Evolutionary conservation across 2,797 vertebrate species (phyloP), one percentile per base, ranked within the genome.

Genomic region (Miichthys miiuy): DNA sequence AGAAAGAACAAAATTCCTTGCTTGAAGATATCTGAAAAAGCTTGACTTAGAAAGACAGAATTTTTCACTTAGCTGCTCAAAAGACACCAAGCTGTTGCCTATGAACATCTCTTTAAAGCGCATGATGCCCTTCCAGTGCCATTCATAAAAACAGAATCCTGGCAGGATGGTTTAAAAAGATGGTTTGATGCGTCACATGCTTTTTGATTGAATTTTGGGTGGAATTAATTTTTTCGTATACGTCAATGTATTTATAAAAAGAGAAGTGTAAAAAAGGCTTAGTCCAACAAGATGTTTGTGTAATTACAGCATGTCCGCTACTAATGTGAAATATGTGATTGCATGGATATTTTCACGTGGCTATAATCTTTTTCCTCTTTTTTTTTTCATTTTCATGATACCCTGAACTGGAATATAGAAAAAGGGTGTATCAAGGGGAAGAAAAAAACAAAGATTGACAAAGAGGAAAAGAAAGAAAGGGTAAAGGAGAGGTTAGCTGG

Each of bases 401-500:
- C 51, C 56, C 56, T 85, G 82, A 84, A 74, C 77, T 74, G 68
- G 68, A 72, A 77, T 71, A 55, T 9, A 69, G 75, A 62, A 70
- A 62, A 14, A 48, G 69, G 61, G 55, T 18, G 76, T 77, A 68
- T 79, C 58, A 77, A 84, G 82, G 67, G 68, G 69, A 71, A 76
- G 64, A 46, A 67, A 68, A 81, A 79, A 82, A 77, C 8, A 75
- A 70, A 86, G 79, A 86, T 61, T 83, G 90, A 91, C 80, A 82
- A 81, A 83, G 81, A 84, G 85, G 75, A 78, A 82, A 88, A 86
- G 87, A 92, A 85, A 83, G 80, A 41, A 84, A 85, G 89, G 89
- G 89, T 91, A 88, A 90, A 85, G 82, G 56, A 87, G 86, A 93
- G 90, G 91, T 92, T 91, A 92, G 91, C 89, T 91, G 85, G 83